Conservation (phyloP, 1,140 invertebrate species). For the Radopholus similis region DNA sequence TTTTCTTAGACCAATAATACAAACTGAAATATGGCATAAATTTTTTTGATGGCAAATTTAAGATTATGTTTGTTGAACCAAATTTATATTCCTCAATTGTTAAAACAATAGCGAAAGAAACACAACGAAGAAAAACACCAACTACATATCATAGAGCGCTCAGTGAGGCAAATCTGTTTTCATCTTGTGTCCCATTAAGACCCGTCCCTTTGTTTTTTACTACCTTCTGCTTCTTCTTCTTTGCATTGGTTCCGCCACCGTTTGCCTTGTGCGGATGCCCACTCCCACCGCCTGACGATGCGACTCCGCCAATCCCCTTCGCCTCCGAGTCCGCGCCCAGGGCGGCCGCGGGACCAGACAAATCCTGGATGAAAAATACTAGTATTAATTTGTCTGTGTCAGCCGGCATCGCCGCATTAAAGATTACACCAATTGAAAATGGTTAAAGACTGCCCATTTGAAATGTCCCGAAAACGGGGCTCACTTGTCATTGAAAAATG, state of each 20-base stretch:
- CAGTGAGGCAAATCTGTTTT: too few species aligned
- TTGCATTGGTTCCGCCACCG: constrained; percentile 1
- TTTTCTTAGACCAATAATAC: background rate
- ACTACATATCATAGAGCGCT: too few species aligned
- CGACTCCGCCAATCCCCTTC: constrained; percentile 17
- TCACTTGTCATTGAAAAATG: background rate
- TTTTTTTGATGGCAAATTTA: too few species aligned
- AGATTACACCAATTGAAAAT: background rate
- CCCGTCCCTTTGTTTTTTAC: too few species aligned
- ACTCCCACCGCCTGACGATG: constrained; percentile 6
- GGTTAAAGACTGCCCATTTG: background rate
- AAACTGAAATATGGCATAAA: too few species aligned
- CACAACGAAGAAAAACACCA: background rate
- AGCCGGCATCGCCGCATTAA: too few species aligned
- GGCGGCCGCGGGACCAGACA: constrained; percentile 37
- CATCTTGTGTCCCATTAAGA: too few species aligned
- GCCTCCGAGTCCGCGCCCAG: background rate
- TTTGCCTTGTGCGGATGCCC: background rate
- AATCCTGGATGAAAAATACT: constrained; percentile 27
- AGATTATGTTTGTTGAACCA: too few species aligned
- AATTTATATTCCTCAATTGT: too few species aligned
- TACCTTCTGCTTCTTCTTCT: constrained; percentile 32
- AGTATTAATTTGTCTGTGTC: too few species aligned
- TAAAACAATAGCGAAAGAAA: background rate
- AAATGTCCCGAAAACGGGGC: background rate